These are phyloP conservation scores for Heliornis fulica DNA, from an alignment of 2,113 vertebrate species.

Conservation along the genomic window DNA sequence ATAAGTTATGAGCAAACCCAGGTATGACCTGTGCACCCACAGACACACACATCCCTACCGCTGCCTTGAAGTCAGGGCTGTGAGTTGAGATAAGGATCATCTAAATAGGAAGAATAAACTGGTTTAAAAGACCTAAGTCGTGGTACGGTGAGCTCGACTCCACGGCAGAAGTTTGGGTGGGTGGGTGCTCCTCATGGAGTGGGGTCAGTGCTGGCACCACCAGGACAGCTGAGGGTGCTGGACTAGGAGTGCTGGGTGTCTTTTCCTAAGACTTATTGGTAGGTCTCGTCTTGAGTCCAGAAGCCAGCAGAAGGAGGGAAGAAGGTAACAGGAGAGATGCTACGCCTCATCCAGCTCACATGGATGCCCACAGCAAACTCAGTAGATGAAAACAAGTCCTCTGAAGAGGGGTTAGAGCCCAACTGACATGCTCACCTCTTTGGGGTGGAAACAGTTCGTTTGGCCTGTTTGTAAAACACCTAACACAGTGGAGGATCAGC, in stretches of 20 bases:
- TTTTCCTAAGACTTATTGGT: neutral
- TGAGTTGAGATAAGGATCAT: neutral
- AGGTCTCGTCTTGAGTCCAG: neutral
- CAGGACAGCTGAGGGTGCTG: neutral
- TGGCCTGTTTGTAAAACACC: neutral
- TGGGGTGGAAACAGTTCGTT: neutral
- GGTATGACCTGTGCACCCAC: neutral
- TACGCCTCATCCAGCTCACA: neutral
- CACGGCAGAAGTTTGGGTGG: neutral
- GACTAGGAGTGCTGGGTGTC: neutral
- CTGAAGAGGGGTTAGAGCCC: neutral
- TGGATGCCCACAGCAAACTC: neutral
- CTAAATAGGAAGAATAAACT: neutral
- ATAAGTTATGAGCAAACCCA: neutral
- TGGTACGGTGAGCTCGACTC: neutral
- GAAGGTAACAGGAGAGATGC: neutral
- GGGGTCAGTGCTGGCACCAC: neutral
- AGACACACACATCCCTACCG: neutral
- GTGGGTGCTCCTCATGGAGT: neutral
- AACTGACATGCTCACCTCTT: rapidly evolving
- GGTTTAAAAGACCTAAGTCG: neutral
- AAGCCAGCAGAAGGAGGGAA: neutral
- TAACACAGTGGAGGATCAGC: neutral
- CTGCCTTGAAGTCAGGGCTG: neutral
- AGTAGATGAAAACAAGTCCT: neutral